Evolutionary conservation across 2,888 invertebrate species (phyloP).

Genomic region (Galerucella pusilla): DNA sequence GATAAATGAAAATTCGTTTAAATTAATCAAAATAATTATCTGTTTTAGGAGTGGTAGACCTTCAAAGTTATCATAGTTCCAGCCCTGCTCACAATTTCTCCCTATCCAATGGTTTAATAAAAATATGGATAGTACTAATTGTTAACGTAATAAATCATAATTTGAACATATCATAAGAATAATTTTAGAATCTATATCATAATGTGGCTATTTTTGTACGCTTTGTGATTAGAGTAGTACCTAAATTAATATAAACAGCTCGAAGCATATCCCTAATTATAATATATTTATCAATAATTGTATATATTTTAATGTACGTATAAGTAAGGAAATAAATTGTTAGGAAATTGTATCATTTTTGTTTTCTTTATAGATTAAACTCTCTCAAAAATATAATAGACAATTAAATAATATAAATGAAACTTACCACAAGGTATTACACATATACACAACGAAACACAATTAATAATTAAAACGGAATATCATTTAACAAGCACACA

Average conservation of each 20-base stretch:
- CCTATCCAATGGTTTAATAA: slow-evolving; percentile 27
- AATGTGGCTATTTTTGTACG: slow-evolving; percentile 57
- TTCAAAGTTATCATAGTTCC: slow-evolving; percentile 53
- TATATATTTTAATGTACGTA: slow-evolving; percentile 31
- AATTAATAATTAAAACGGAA: no score
- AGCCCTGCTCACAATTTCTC: slow-evolving; percentile 48
- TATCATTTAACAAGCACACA: no score
- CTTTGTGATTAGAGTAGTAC: slow-evolving; percentile 47
- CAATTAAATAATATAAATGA: no score
- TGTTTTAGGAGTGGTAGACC: slow-evolving; percentile 51
- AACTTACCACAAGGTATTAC: no score
- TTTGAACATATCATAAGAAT: slow-evolving; percentile 33
- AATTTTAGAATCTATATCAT: slow-evolving; percentile 28
- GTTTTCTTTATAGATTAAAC: slow-evolving; percentile 1
- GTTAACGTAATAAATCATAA: slow-evolving; percentile 14
- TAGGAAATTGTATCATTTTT: background rate
- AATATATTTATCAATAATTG: slow-evolving; percentile 14
- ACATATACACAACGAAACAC: no score
- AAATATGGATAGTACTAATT: slow-evolving; percentile 21
- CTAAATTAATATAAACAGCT: slow-evolving; percentile 6
- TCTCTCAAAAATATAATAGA: no score
- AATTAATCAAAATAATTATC: no score
- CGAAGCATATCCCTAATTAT: slow-evolving; percentile 15
- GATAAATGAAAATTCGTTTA: no score
- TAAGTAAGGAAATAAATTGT: slow-evolving; percentile 8